A percentile compares a stretch with the other conserved stretches of the same genome.
Evolutionary conservation across 2,797 vertebrate genomes (phyloP).

Genomic region (Peromyscus eremicus): DNA sequence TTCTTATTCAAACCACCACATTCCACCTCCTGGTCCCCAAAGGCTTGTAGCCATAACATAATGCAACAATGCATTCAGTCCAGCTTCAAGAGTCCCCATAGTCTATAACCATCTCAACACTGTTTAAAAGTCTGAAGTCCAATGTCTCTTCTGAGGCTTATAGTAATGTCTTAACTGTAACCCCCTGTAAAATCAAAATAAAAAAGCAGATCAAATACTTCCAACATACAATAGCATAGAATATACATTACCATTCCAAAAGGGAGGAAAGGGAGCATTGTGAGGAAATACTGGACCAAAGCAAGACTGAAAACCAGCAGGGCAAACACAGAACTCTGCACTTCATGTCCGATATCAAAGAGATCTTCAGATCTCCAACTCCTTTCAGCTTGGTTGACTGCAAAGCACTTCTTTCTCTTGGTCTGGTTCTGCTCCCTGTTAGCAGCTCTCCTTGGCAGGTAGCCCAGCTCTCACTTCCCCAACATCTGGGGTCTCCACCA

Average conservation of each 20-base stretch:
- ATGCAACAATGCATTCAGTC: background rate
- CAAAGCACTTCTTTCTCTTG: background rate
- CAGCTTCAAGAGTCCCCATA: background rate
- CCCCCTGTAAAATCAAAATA: background rate
- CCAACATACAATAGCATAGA: background rate
- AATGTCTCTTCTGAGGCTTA: background rate
- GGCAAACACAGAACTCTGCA: background rate
- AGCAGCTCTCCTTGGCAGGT: background rate
- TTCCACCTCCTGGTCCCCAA: background rate
- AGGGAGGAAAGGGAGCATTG: background rate
- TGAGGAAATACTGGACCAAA: background rate
- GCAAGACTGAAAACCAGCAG: background rate
- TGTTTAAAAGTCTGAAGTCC: background rate
- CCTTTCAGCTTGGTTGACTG: background rate
- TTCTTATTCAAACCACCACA: background rate
- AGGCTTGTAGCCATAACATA: background rate
- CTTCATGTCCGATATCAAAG: background rate
- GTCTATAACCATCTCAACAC: background rate
- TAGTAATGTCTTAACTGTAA: background rate
- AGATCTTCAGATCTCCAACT: background rate
- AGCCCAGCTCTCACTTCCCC: background rate
- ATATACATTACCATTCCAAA: background rate
- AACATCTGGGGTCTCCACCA: background rate
- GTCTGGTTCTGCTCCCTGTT: background rate
- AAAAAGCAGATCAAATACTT: background rate